Evolutionary conservation across 2,888 invertebrate species (phyloP), one percentile per base, ranked within the genome.

Genomic region (Blera fallax): DNA sequence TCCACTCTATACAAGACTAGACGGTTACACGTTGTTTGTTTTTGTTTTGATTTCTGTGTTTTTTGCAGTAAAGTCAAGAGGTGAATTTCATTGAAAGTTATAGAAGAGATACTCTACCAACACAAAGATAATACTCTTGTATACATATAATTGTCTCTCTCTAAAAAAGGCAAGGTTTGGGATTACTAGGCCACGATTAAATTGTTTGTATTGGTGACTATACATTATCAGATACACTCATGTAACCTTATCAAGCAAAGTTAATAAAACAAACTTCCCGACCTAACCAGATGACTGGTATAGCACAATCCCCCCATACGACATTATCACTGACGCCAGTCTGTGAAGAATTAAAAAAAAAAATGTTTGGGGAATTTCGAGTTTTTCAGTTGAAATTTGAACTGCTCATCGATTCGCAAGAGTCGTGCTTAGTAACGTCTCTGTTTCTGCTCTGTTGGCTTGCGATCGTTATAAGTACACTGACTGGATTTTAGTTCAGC

Each of bases 71-170:
- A 50, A 76, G 70, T 84, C 64, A 64, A 79, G 79, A 84, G 74
- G 79, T 84, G 84, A 84, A 79, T 74, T 70, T 84, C 82, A 79
- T 78, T 83, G 67, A 56, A 76, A 82, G 70, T 82, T 76, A 76
- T 76, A 64, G 62, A 48, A 70, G 50, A 70, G 74, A 60, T 72
- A 77, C 65, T 65, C 60, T 43, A 48, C 27, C 29, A 18, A 64
- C 3, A 73, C 48, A 24, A 5, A 43, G 10, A 18, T 14, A 52
- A n/a, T n/a, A n/a, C n/a, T n/a, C n/a, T n/a, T n/a, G n/a, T 14
- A 48, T 14, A 32, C n/a, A 6, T 10, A 21, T 37, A 62, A 16
- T 10, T 62, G 37, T 64, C 56, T 76, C 76, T 32, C 40, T 58
- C 52, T 54, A 37, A 43, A 43, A 48, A 45, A 52, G 45, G 69